Evolutionary conservation across 2,888 invertebrate species (phyloP).

Genomic region (Heteropelma amictum): DNA sequence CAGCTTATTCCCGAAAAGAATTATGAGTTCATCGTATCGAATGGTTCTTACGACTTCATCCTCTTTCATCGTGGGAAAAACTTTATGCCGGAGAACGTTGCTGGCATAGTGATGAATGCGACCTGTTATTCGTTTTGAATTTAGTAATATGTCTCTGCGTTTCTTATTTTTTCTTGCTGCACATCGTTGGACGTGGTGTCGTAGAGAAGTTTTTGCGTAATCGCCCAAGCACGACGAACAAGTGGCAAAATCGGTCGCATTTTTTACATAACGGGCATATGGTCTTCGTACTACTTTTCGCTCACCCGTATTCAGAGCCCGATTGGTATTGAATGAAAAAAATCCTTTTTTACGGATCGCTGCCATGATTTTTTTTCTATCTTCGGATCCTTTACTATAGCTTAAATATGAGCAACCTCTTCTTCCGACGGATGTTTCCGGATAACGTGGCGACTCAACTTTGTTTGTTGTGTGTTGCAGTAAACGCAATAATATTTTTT

Average conservation of each 20-base stretch:
- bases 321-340: constrained; percentile 23
- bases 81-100: not conserved
- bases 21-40: not conserved
- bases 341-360: constrained; percentile 26
- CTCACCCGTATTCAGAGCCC: constrained; percentile 12
- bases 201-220: constrained; percentile 23
- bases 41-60: not conserved
- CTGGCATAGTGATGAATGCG: not conserved
- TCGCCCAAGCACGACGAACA: constrained; percentile 23
- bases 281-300: constrained; percentile 33
- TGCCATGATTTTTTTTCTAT: constrained; percentile 27
- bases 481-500: constrained; percentile 35
- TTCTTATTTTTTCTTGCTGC: not conserved
- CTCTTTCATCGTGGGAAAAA: not conserved
- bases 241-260: constrained; percentile 31
- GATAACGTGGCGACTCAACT: constrained; percentile 33
- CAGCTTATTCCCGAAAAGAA: not conserved
- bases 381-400: not conserved
- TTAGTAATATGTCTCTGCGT: not conserved
- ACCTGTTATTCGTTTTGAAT: not conserved
- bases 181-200: constrained; percentile 26
- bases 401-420: constrained; percentile 11
- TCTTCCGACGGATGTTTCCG: constrained; percentile 19
- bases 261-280: constrained; percentile 8
- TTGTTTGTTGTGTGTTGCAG: constrained; percentile 38